Evolutionary conservation across 1,140 invertebrate genomes (phyloP).

Genomic region (Globodera rostochiensis): DNA sequence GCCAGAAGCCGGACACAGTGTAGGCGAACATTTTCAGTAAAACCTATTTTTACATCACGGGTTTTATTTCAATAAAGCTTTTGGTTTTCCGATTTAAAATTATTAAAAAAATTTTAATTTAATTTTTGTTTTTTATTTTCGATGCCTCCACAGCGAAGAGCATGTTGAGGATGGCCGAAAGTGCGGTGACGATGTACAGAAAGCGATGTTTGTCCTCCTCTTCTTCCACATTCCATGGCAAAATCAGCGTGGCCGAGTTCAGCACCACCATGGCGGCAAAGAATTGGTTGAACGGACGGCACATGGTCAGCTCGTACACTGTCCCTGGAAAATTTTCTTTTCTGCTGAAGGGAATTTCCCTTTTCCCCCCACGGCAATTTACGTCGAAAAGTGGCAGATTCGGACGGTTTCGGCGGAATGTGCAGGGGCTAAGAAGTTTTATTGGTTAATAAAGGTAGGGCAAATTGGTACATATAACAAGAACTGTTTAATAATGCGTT

Average conservation of each 20-base stretch:
- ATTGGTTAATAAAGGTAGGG: background rate
- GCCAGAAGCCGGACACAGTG: slow-evolving; percentile 95
- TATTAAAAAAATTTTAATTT: no score
- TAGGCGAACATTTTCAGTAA: slow-evolving; percentile 99
- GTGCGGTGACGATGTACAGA: slow-evolving; percentile 75
- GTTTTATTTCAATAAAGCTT: no score
- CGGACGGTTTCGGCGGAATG: slow-evolving; percentile 83
- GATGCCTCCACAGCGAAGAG: slow-evolving; percentile 71
- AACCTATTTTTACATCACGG: slow-evolving; percentile 71
- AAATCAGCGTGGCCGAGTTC: slow-evolving; percentile 59
- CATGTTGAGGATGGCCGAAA: slow-evolving; percentile 79
- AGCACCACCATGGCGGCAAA: slow-evolving; percentile 55
- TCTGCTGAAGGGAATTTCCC: no score
- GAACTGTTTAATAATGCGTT: background rate
- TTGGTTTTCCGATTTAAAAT: no score
- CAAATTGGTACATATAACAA: no score
- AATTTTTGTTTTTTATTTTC: background rate
- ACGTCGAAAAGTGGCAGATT: slow-evolving; percentile 75
- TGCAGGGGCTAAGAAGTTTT: slow-evolving; percentile 81
- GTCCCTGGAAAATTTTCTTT: slow-evolving; percentile 67
- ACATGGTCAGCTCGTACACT: slow-evolving; percentile 97
- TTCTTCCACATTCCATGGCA: slow-evolving; percentile 70
- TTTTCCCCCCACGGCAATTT: no score
- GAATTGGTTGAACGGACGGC: slow-evolving; percentile 83
- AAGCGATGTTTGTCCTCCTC: slow-evolving; percentile 66